Conservation (phyloP, 53 echinoderm and acorn worm genomes). For the Holothuria scabra region DNA sequence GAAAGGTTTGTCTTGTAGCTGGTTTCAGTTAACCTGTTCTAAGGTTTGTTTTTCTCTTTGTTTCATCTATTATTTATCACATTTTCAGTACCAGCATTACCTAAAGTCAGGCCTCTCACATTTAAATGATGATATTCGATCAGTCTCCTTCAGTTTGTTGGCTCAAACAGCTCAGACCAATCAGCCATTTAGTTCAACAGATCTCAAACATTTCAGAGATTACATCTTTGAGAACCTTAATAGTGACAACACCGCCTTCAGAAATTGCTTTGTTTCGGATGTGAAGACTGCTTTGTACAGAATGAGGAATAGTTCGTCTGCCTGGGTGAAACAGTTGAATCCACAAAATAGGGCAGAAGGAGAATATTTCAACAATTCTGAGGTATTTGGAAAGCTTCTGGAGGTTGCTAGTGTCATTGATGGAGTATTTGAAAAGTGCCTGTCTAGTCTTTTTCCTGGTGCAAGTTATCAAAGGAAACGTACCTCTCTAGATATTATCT, state of each 20-base stretch:
- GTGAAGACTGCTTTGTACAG: conserved; percentile 63
- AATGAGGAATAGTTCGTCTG: conserved; percentile 61
- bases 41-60: no score
- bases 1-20: no score
- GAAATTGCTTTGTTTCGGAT: conserved; percentile 70
- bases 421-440: conserved; percentile 62
- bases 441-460: conserved; percentile 84
- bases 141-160: conserved; percentile 68
- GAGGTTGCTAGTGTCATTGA: conserved; percentile 58
- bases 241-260: conserved; percentile 80
- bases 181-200: conserved; percentile 61
- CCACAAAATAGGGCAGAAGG: not conserved
- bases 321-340: not conserved
- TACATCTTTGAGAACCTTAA: conserved; percentile 70
- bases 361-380: not conserved
- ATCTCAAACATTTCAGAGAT: conserved; percentile 57
- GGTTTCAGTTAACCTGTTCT: no score
- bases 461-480: conserved; percentile 93
- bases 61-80: not conserved
- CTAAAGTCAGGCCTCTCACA: conserved; percentile 71
- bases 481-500: conserved; percentile 71
- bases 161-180: conserved; percentile 74
- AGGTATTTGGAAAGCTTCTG: conserved; percentile 33
- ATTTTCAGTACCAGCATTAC: conserved; percentile 52
- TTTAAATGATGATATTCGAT: conserved; percentile 69